These are phyloP conservation scores for Diplazon laetatorius DNA, from an alignment of 2,888 invertebrate species.

Conservation along the genomic window DNA sequence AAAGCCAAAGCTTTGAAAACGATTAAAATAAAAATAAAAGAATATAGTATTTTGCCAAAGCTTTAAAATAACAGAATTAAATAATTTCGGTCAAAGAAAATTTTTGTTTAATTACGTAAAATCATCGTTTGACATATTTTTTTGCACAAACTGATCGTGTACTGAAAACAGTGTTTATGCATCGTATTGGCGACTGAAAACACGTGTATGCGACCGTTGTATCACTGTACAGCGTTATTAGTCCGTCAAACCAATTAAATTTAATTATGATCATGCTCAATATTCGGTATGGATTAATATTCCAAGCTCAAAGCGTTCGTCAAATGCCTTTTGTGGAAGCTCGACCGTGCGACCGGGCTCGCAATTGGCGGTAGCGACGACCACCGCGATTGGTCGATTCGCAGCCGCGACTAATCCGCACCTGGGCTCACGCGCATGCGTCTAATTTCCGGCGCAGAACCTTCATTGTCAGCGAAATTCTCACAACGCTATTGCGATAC, in stretches of 20 bases:
- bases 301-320: constrained; percentile 27
- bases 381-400: constrained; percentile 44
- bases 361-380: constrained; percentile 31
- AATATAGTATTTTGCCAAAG: no score
- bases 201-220: background rate
- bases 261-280: constrained; percentile 26
- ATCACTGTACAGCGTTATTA: constrained; percentile 16
- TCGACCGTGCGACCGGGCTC: constrained; percentile 25
- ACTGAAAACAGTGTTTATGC: no score
- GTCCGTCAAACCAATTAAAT: constrained; percentile 38
- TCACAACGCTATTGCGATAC: constrained; percentile 51
- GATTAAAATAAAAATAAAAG: no score
- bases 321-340: constrained; percentile 8
- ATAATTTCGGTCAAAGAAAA: no score
- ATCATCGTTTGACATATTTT: no score
- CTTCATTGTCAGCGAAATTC: constrained; percentile 49
- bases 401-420: constrained; percentile 5
- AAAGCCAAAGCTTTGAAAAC: no score
- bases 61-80: no score
- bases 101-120: no score
- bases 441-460: no score
- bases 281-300: constrained; percentile 42
- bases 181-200: no score
- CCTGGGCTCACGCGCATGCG: no score
- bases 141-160: no score